Base-by-base conservation (phyloP, 1,140 invertebrate genomes). In the Cydia pomonella region DNA sequence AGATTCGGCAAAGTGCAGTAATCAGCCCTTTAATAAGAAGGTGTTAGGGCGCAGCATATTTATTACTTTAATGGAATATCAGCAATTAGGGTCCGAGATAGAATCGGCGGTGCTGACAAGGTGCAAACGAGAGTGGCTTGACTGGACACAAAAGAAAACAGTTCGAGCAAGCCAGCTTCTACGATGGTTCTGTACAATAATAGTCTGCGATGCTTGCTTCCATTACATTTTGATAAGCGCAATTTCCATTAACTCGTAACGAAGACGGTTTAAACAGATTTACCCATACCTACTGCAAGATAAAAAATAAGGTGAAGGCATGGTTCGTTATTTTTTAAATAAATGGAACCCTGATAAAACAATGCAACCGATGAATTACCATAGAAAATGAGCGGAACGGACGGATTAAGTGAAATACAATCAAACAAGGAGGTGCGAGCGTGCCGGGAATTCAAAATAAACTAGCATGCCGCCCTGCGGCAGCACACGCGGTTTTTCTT, bases 61-160 rank as follows among this genome's bases (percentile, higher is more conserved):
- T 89, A 91, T 87, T 88, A 91, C 82, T 89, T 87, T 90, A 90
- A 91, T 89, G 89, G 86, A 92, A 90, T 92, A 92, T 91, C 85
- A 92, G 85, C 89, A 91, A 91, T 91, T 91, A 92, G 84, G 82
- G 77, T 74, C 76, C 72, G 75, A 87, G 87, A 90, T 89, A 89
- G 84, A 87, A 92, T 92, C 91, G 81, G 87, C 85, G 83, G 87
- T 83, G 88, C 89, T 91, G 91, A 91, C 89, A 91, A 91, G 88
- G 89, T 91, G 91, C 88, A 91, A 92, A 92, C 89, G 87, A 91
- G 89, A 90, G 84, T 87, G 85, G 79, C 76, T 77, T 77, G 77
- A 86, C 89, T 89, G 89, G 90, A 90, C 88, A 84, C 84, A 50
- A 50, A 50, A 38, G 73, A 75, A 73, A 69, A 47, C 53, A 75